Conservation (phyloP, 2,113 vertebrate genomes). For the Misgurnus mizolepis region DNA sequence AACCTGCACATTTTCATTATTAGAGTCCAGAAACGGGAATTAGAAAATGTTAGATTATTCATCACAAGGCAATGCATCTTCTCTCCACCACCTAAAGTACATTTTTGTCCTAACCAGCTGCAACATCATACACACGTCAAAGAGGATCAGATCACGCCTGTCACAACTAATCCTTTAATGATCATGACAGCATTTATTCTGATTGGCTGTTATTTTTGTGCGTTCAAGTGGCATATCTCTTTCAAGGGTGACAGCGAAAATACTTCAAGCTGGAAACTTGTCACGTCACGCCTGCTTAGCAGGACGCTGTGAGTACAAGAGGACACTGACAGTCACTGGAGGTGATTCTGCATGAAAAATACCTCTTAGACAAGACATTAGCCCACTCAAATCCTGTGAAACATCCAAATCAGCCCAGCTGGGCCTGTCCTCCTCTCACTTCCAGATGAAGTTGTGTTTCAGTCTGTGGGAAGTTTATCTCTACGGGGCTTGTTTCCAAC, state of each 20-base stretch:
- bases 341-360: background rate
- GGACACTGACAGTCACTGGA: background rate
- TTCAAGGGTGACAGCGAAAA: background rate
- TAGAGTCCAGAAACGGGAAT: too few species aligned
- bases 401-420: background rate
- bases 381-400: constrained; percentile 18
- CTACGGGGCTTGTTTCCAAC: constrained; percentile 51
- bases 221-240: background rate
- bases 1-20: too few species aligned
- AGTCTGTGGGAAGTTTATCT: constrained; percentile 38
- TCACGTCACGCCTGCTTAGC: background rate
- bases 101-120: too few species aligned
- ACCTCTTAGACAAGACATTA: background rate
- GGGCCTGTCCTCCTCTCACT: constrained; percentile 25
- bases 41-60: too few species aligned
- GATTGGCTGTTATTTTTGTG: background rate
- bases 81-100: background rate
- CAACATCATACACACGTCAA: too few species aligned
- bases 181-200: too few species aligned
- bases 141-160: too few species aligned
- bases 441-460: constrained; percentile 40
- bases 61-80: background rate
- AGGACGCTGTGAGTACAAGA: background rate
- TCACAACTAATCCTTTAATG: too few species aligned
- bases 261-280: background rate